Evolutionary conservation across 2,797 vertebrate genomes (phyloP).

Genomic region (Pseudochirops corinnae): DNA sequence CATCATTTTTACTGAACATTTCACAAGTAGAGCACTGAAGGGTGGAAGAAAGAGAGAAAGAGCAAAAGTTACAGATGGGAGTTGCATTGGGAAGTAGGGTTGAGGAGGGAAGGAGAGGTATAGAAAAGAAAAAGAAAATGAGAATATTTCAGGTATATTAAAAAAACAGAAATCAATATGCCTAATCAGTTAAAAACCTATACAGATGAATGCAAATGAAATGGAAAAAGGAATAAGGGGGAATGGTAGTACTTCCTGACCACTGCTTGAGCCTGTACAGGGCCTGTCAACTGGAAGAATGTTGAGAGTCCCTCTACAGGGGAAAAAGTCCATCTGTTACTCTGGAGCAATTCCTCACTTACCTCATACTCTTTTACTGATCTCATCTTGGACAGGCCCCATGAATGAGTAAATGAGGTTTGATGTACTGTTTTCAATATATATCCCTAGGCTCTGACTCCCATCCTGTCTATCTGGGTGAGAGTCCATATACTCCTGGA

Average conservation of each 20-base stretch:
- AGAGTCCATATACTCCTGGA: background rate
- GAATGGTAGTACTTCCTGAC: background rate
- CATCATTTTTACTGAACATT: slow-evolving; percentile 7
- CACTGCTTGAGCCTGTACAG: background rate
- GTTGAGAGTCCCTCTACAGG: background rate
- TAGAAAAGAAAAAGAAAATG: slow-evolving; percentile 21
- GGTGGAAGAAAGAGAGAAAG: background rate
- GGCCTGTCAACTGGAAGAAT: background rate
- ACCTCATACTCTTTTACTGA: slow-evolving; percentile 53
- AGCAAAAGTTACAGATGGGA: background rate
- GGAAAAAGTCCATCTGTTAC: slow-evolving; percentile 53
- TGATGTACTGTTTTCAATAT: slow-evolving; percentile 45
- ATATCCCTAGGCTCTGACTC: slow-evolving; percentile 24
- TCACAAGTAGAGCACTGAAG: slow-evolving; percentile 9
- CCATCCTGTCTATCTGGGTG: slow-evolving; percentile 9
- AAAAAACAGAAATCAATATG: slow-evolving; percentile 56
- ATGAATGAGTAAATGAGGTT: background rate
- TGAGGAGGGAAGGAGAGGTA: background rate
- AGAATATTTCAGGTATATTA: slow-evolving; percentile 42
- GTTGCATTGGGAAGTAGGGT: background rate
- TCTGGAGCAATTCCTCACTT: slow-evolving; percentile 14
- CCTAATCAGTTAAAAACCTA: slow-evolving; percentile 27
- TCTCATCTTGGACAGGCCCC: slow-evolving; percentile 26
- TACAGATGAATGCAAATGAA: slow-evolving; percentile 5
- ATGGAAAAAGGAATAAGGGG: background rate